phyloP scores from a whole-genome alignment of 1,140 invertebrate species.

The Bombus impatiens region DNA sequence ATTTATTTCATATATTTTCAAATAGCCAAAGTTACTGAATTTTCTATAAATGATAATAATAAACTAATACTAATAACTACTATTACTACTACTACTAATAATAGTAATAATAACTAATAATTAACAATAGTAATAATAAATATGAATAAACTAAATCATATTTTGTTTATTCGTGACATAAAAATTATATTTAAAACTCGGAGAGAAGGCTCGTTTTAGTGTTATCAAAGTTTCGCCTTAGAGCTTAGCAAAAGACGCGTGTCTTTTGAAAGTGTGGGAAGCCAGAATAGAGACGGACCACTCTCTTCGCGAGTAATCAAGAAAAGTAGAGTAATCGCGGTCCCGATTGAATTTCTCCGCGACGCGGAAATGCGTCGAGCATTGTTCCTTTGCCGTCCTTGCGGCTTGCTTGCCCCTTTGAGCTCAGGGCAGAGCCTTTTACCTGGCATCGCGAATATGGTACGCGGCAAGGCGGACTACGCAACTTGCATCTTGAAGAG shows the following conservation, averaged over 20 bases:
- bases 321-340: not conserved
- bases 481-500: not conserved
- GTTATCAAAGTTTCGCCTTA: not conserved
- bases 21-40: not conserved
- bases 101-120: too few relatives aligned
- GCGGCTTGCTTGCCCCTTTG: slow-evolving; percentile 8
- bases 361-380: not conserved
- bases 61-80: not conserved
- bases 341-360: slow-evolving; percentile 32
- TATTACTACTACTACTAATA: too few relatives aligned
- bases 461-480: not conserved
- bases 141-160: not conserved
- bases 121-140: too few relatives aligned
- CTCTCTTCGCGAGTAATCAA: not conserved
- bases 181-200: not conserved
- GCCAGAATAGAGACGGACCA: too few relatives aligned
- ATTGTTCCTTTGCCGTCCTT: slow-evolving; percentile 25
- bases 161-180: not conserved
- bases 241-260: not conserved
- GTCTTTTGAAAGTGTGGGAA: not conserved
- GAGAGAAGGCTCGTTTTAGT: not conserved
- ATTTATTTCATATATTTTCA: not conserved
- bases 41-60: not conserved
- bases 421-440: not conserved
- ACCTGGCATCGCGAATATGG: not conserved